These are phyloP conservation scores for Ramphastos sulfuratus DNA, from an alignment of 2,113 vertebrate species.

Conservation along the genomic window DNA sequence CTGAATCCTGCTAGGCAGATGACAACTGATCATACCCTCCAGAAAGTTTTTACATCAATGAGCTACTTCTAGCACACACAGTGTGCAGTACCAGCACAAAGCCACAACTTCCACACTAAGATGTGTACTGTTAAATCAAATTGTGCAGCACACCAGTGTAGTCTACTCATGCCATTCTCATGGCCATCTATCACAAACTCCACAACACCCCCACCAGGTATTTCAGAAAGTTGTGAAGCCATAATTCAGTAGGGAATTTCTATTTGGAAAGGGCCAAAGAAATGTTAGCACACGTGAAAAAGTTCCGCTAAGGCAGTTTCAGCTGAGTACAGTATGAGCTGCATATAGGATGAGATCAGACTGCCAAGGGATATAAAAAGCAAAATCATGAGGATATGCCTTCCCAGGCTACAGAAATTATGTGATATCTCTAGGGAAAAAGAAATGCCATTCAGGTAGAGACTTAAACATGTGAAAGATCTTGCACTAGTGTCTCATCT, in stretches of 20 bases:
- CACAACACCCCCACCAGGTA: not conserved
- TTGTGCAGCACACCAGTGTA: not conserved
- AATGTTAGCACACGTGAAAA: not conserved
- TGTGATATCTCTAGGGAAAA: not conserved
- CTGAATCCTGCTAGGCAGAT: not conserved
- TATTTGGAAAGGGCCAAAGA: not conserved
- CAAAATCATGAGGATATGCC: not conserved
- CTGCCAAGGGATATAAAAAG: not conserved
- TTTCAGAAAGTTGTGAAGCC: not conserved
- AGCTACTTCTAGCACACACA: not conserved
- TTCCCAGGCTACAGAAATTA: not conserved
- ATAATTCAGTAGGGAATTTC: not conserved
- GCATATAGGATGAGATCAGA: not conserved
- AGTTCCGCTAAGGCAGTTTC: not conserved
- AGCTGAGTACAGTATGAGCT: not conserved
- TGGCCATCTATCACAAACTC: not conserved
- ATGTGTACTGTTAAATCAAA: rapidly evolving
- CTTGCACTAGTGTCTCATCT: not conserved
- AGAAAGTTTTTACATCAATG: not conserved
- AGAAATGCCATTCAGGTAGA: not conserved
- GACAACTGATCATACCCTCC: not conserved
- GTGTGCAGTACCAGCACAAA: not conserved
- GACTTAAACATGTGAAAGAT: not conserved
- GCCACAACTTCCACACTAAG: rapidly evolving
- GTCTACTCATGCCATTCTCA: not conserved